These are phyloP conservation scores for Epinephelus fuscoguttatus DNA, from an alignment of 2,113 vertebrate species.

Conservation along the genomic window DNA sequence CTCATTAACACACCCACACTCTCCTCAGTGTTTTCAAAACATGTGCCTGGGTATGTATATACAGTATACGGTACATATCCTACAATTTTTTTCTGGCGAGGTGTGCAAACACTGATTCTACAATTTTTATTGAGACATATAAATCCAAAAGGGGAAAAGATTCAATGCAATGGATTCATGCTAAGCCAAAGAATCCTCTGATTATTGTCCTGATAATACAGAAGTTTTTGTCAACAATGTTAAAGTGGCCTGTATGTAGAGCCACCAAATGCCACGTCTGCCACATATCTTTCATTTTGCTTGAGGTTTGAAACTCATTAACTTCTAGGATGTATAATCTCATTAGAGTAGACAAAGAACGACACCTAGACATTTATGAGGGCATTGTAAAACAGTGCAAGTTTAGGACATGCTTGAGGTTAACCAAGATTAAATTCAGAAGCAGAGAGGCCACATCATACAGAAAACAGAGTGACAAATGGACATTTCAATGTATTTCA, in stretches of 20 bases:
- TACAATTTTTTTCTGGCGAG: background rate
- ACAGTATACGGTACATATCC: slow-evolving; percentile 1
- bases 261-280: background rate
- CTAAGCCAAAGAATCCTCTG: background rate
- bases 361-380: background rate
- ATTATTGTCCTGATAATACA: background rate
- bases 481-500: background rate
- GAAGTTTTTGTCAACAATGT: background rate
- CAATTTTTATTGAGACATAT: background rate
- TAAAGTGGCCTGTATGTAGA: background rate
- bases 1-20: slow-evolving; percentile 69
- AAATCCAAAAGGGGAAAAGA: background rate
- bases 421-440: background rate
- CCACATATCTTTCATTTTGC: background rate
- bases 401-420: background rate
- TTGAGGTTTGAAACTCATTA: slow-evolving; percentile 2
- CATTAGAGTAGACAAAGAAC: background rate
- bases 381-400: background rate
- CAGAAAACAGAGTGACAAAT: background rate
- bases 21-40: slow-evolving; percentile 60
- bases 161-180: background rate
- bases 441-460: background rate
- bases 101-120: background rate
- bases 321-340: background rate
- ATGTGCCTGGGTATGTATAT: slow-evolving; percentile 44